Conservation (phyloP, 2,113 vertebrate genomes). For the Anguilla japonica region DNA sequence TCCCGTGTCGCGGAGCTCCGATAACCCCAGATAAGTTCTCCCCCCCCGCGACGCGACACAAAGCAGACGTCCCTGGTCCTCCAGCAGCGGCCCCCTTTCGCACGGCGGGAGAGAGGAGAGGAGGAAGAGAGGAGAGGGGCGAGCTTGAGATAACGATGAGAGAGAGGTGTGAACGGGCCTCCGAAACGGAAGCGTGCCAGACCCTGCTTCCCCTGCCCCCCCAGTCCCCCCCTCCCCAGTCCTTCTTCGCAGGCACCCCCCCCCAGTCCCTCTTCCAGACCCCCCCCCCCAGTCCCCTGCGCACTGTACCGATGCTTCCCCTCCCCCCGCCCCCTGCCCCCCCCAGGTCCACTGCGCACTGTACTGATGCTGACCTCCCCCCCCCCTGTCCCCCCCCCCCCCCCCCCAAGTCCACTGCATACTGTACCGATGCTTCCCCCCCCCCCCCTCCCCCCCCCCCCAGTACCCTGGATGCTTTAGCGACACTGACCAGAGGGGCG, state of each 20-base stretch:
- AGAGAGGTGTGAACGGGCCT: constrained; percentile 2
- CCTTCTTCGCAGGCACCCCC: too few species aligned
- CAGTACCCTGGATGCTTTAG: not conserved
- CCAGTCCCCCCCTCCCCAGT: not conserved
- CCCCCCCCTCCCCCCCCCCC: too few species aligned
- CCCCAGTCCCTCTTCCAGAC: too few species aligned
- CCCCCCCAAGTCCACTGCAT: not conserved
- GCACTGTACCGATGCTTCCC: too few species aligned
- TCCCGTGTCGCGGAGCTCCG: constrained; percentile 55
- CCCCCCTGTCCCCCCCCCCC: too few species aligned
- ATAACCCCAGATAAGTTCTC: constrained; percentile 66
- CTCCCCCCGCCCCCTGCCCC: too few species aligned
- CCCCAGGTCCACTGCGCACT: not conserved
- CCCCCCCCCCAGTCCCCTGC: too few species aligned
- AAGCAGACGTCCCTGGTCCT: constrained; percentile 63
- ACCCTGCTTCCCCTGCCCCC: not conserved
- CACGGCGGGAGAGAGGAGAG: constrained; percentile 43
- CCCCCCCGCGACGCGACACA: constrained; percentile 56
- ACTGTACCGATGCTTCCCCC: not conserved
- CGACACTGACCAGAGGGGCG: constrained; percentile 26
- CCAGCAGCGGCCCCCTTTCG: constrained; percentile 39
- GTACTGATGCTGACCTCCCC: too few species aligned
- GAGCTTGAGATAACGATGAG: not conserved
- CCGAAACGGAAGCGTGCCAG: not conserved
- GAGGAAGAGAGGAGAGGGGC: not conserved